Percentiles rank a stretch among this genome's conserved stretches.
These are phyloP conservation scores for Cheilosia urbana DNA, from an alignment of 2,888 invertebrate genomes.

Conservation along the genomic window DNA sequence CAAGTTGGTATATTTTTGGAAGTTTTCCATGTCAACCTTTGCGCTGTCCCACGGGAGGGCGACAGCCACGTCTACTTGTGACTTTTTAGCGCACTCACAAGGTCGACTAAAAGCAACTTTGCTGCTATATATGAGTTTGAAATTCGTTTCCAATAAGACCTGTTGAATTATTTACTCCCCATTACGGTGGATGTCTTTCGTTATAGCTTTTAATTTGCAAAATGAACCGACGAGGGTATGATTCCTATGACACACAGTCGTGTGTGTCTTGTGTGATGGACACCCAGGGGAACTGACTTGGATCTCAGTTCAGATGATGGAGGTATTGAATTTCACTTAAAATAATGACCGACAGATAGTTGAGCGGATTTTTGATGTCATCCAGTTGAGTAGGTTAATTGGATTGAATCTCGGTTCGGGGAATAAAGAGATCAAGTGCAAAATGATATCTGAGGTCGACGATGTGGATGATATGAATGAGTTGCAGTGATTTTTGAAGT, in stretches of 20 bases:
- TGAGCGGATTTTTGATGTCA: slow-evolving; percentile 37
- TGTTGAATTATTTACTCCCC: slow-evolving; percentile 53
- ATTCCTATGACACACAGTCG: background rate
- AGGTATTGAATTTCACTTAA: slow-evolving; percentile 36
- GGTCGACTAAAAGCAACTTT: slow-evolving; percentile 5
- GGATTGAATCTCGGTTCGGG: slow-evolving; percentile 15
- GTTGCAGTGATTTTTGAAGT: background rate
- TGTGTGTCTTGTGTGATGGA: background rate
- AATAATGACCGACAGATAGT: slow-evolving; percentile 33
- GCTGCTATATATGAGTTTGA: slow-evolving; percentile 12
- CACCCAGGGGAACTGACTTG: background rate
- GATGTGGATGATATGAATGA: background rate
- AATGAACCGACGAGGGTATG: slow-evolving; percentile 17
- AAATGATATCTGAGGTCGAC: slow-evolving; percentile 4
- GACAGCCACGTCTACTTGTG: background rate
- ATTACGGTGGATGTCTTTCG: background rate
- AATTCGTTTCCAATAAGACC: slow-evolving; percentile 44
- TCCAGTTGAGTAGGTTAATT: slow-evolving; percentile 32
- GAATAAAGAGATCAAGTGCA: slow-evolving; percentile 13
- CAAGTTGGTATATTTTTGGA: background rate
- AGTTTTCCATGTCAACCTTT: slow-evolving; percentile 34
- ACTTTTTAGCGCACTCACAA: slow-evolving; percentile 9
- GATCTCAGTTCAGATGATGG: background rate
- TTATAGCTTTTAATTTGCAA: slow-evolving; percentile 42
- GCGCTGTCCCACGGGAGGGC: slow-evolving; percentile 19